phyloP scores from a whole-genome alignment of 1,140 invertebrate genomes.

The Sitophilus oryzae region DNA sequence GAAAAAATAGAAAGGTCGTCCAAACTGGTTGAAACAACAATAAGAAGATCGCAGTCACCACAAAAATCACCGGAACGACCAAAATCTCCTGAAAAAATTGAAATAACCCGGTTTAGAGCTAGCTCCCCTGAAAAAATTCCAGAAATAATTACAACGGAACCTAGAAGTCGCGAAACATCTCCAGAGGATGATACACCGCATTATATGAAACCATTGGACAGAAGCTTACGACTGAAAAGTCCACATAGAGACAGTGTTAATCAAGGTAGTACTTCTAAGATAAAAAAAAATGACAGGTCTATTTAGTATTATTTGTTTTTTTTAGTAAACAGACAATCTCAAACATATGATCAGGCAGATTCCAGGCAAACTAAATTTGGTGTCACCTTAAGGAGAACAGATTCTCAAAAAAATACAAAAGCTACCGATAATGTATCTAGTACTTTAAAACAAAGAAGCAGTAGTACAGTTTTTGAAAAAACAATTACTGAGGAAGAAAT shows the following conservation, averaged over 20 bases:
- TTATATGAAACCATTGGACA: constrained; percentile 41
- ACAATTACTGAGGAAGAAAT: constrained; percentile 49
- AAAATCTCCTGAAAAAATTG: constrained; percentile 14
- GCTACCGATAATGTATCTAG: constrained; percentile 32
- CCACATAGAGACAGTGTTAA: constrained; percentile 29
- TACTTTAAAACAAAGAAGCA: constrained; percentile 28
- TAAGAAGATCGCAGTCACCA: constrained; percentile 21
- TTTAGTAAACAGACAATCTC: constrained; percentile 6
- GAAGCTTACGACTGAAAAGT: constrained; percentile 34
- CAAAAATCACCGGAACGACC: constrained; percentile 14
- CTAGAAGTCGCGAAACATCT: constrained; percentile 10
- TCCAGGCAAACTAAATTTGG: constrained; percentile 55
- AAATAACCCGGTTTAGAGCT: constrained; percentile 16
- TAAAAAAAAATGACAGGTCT: background rate
- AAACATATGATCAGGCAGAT: constrained; percentile 18
- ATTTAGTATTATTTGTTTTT: background rate
- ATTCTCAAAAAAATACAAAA: constrained; percentile 44
- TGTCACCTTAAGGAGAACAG: constrained; percentile 53
- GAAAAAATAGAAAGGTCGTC: constrained; percentile 21
- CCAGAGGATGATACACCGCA: constrained; percentile 36
- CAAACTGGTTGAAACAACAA: constrained; percentile 20
- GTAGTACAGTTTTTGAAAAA: constrained; percentile 32
- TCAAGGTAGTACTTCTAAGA: constrained; percentile 9
- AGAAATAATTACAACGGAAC: constrained; percentile 8
- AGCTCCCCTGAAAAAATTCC: constrained; percentile 16